A percentile compares a stretch with the other conserved stretches of the same genome.
These are phyloP conservation scores for Notolabrus celidotus DNA, from an alignment of 2,797 vertebrate species.

Conservation along the genomic window DNA sequence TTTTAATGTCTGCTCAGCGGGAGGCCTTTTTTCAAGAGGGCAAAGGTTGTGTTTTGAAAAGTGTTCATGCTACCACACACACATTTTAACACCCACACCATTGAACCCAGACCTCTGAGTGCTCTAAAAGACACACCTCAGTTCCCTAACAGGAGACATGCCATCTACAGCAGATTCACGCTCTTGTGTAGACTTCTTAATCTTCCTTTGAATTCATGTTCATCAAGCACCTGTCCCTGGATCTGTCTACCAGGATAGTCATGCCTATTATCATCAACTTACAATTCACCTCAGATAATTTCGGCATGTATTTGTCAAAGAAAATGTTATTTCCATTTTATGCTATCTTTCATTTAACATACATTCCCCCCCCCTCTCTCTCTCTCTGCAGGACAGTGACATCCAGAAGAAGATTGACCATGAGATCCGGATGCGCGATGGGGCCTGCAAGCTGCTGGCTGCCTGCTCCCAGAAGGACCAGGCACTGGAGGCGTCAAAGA, in stretches of 20 bases:
- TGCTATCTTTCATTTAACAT: neutral
- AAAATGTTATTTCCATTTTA: neutral
- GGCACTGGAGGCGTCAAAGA: slow-evolving; percentile 92
- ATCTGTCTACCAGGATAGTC: neutral
- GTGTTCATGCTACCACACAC: slow-evolving; percentile 18
- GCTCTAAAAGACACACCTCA: slow-evolving; percentile 37
- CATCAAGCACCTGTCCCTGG: neutral
- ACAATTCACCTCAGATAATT: neutral
- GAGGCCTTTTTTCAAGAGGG: slow-evolving; percentile 18
- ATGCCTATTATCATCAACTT: neutral
- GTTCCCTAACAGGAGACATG: slow-evolving; percentile 17
- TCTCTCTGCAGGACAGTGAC: slow-evolving; percentile 89
- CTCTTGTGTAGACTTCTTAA: slow-evolving; percentile 1
- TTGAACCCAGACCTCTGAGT: slow-evolving; percentile 23
- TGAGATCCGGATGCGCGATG: slow-evolving; percentile 95
- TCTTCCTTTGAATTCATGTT: neutral
- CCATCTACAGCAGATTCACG: slow-evolving; percentile 15
- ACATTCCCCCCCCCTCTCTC: neutral
- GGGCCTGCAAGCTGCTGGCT: slow-evolving; percentile 92
- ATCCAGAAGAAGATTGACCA: slow-evolving; percentile 95
- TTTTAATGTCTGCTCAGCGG: slow-evolving; percentile 39
- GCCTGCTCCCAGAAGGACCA: slow-evolving; percentile 94
- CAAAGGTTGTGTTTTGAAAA: slow-evolving; percentile 42
- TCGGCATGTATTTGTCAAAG: slow-evolving; percentile 4
- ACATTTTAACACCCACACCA: slow-evolving; percentile 22